Evolutionary conservation across 2,888 invertebrate genomes (phyloP), one percentile per base, ranked within the genome.

Genomic region (Himalopsyche kuldschensis): DNA sequence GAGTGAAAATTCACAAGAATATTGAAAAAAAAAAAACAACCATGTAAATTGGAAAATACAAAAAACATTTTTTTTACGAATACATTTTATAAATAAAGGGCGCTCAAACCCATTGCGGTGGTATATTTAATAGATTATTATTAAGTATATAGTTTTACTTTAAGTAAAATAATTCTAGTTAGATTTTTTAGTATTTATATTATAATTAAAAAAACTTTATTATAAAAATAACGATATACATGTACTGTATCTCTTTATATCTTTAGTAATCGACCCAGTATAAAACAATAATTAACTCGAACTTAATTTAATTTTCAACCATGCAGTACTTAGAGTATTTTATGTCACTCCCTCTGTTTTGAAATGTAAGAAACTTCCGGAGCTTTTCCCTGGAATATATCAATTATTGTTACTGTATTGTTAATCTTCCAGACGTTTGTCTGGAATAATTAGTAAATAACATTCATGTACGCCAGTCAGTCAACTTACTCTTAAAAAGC

Each of bases 101-200:
- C 80, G 81, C 75, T 55, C 48, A 80, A 81, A 81, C 63, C 30
- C 35, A 48, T 41, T 80, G 63, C 75, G 79, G 80, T 80, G 63
- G 78, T 82, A 78, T 77, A 82, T 84, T 81, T 84, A 84, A 80
- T 81, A 76, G 75, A 76, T 84, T 84, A 84, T 35, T 79, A 48
- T 35, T 82, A 84, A 84, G 85, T 48, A 79, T 84, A 84, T 86
- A 84, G 84, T 84, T 84, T 84, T 84, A 83, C 75, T 80, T 41
- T 86, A 82, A 84, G 82, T 82, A 69, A 85, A 85, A 84, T 84
- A 86, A 84, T 84, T 86, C 83, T 85, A 85, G 84, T 83, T 86
- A 86, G 86, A 83, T 82, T 82, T 86, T 84, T 83, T 86, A 84
- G 86, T 86, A 86, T 86, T 86, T 86, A 86, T 86, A 86, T 86